Evolutionary conservation across 2,797 vertebrate species (phyloP).

Genomic region (Helarctos malayanus): DNA sequence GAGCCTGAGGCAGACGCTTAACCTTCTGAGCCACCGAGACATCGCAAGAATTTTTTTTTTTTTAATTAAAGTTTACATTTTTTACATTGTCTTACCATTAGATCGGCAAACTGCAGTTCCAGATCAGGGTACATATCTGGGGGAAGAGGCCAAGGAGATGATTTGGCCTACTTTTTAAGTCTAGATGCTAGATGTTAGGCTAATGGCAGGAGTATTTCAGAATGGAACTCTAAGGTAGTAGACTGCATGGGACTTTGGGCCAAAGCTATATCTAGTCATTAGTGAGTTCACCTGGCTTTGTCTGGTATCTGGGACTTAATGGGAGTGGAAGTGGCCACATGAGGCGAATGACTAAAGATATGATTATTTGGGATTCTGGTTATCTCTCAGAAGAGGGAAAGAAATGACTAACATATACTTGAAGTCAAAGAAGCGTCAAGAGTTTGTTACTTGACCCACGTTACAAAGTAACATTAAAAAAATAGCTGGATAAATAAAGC

Average conservation of each 20-base stretch:
- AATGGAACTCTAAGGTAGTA: background rate
- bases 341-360: background rate
- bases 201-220: background rate
- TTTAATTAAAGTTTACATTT: slow-evolving; percentile 16
- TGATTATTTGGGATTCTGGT: background rate
- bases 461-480: slow-evolving; percentile 39
- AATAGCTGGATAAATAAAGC: background rate
- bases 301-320: background rate
- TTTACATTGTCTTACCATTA: background rate
- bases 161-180: background rate
- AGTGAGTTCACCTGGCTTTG: background rate
- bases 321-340: background rate
- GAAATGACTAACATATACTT: background rate
- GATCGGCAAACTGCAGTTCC: background rate
- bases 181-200: background rate
- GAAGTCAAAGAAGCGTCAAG: slow-evolving; percentile 11
- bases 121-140: background rate
- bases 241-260: background rate
- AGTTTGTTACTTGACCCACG: background rate
- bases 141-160: background rate
- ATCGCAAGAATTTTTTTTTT: background rate
- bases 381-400: background rate
- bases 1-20: no score
- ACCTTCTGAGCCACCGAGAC: no score
- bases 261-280: background rate